These are phyloP conservation scores for Diacarnus erythraeanus DNA, from an alignment of 37 sponge, comb jelly and placozoan genomes.

Conservation along the genomic window DNA sequence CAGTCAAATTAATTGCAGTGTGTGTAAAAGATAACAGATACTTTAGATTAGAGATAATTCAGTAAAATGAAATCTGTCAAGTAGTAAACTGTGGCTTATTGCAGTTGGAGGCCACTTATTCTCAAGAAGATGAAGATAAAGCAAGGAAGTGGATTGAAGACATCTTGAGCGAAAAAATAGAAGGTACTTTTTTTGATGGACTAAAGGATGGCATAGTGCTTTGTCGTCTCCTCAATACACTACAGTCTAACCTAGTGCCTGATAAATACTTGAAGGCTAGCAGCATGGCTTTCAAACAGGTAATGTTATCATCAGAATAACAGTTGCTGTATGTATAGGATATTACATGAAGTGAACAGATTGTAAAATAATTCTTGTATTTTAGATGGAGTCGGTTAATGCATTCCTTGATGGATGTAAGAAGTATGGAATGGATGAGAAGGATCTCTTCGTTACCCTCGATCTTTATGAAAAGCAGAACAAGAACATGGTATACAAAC, in stretches of 20 bases:
- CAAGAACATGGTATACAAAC: constrained; percentile 42
- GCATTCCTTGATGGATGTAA: constrained; percentile 59
- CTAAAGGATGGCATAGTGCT: constrained; percentile 64
- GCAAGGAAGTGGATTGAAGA: constrained; percentile 66
- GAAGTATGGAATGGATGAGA: constrained; percentile 51
- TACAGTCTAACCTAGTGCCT: constrained; percentile 31
- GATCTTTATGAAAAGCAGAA: constrained; percentile 58
- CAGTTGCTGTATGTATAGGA: not conserved
- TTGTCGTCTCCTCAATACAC: constrained; percentile 50
- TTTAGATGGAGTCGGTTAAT: constrained; percentile 52
- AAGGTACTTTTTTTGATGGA: constrained; percentile 40
- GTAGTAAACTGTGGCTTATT: no score
- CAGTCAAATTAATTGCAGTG: no score
- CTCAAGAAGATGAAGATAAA: constrained; percentile 64
- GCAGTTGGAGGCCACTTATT: constrained; percentile 46
- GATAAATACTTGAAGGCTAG: constrained; percentile 27
- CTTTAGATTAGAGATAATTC: no score
- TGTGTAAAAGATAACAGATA: no score
- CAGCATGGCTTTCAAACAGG: constrained; percentile 47
- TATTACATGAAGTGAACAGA: not conserved
- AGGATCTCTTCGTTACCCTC: constrained; percentile 63
- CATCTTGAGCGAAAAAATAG: constrained; percentile 43
- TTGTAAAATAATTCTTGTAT: not conserved
- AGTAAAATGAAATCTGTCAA: no score
- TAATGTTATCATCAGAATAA: not conserved